phyloP scores from a whole-genome alignment of 2,113 vertebrate species.

The Choloepus hoffmanni region DNA sequence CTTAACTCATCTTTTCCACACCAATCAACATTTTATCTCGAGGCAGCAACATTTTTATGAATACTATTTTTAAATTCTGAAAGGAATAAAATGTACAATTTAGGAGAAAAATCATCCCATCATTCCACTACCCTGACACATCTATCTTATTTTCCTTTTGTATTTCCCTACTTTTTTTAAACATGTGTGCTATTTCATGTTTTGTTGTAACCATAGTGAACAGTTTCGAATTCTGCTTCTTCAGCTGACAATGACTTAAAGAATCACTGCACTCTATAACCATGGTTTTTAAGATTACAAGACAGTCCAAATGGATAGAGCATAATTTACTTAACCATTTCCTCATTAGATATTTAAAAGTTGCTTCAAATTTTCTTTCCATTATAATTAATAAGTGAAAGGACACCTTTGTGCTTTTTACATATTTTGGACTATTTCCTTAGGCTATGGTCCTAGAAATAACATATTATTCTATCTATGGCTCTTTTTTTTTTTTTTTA shows the following conservation, averaged over 20 bases:
- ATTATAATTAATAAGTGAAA: constrained; percentile 33
- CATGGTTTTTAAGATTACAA: constrained; percentile 3
- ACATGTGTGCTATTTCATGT: background rate
- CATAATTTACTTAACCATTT: constrained; percentile 45
- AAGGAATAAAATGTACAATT: constrained; percentile 18
- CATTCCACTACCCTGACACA: background rate
- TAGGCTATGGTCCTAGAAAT: background rate
- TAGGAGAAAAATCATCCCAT: background rate
- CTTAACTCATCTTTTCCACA: constrained; percentile 25
- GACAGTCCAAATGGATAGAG: background rate
- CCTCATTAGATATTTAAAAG: constrained; percentile 38
- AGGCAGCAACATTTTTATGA: constrained; percentile 54
- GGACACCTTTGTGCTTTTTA: constrained; percentile 45
- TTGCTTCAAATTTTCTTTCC: constrained; percentile 44
- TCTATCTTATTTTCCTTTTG: constrained; percentile 5
- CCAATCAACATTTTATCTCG: constrained; percentile 55
- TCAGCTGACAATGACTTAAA: constrained; percentile 35
- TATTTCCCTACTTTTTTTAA: background rate
- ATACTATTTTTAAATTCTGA: background rate
- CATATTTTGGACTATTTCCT: constrained; percentile 56
- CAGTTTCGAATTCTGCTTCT: constrained; percentile 33
- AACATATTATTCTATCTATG: background rate
- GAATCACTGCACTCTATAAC: background rate
- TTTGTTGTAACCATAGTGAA: constrained; percentile 23
- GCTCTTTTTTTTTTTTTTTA: no score